phyloP scores from a whole-genome alignment of 2,797 vertebrate genomes.

The Phoebastria nigripes region DNA sequence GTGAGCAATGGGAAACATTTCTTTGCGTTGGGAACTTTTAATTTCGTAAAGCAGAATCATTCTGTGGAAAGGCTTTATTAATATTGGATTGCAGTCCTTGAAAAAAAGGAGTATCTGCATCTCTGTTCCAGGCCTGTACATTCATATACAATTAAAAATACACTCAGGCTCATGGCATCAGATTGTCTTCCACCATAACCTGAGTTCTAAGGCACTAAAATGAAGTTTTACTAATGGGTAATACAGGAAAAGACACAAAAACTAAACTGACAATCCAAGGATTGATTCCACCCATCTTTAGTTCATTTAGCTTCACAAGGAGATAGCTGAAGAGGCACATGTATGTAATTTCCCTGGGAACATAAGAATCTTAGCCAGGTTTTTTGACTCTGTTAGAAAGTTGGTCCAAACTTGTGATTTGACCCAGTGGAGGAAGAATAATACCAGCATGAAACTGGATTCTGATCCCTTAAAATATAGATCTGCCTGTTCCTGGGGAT shows the following conservation, averaged over 20 bases:
- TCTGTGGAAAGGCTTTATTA: not conserved
- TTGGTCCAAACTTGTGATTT: not conserved
- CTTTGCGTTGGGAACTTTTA: not conserved
- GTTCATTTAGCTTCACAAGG: not conserved
- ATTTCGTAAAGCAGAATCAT: not conserved
- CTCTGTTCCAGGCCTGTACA: not conserved
- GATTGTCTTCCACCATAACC: not conserved
- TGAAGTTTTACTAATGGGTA: not conserved
- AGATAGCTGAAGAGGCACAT: not conserved
- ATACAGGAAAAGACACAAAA: not conserved
- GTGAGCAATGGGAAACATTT: not conserved
- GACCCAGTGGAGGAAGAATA: not conserved
- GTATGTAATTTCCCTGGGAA: not conserved
- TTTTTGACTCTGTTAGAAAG: not conserved
- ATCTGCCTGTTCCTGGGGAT: not conserved
- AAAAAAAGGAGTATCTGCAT: not conserved
- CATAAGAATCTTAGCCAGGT: not conserved
- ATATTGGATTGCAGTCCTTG: not conserved
- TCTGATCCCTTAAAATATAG: not conserved
- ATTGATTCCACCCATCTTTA: not conserved
- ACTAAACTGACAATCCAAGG: not conserved
- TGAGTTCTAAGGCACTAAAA: not conserved
- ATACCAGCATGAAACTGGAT: not conserved
- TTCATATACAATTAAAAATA: not conserved
- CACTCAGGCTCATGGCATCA: not conserved